phyloP scores from a whole-genome alignment of 2,888 invertebrate genomes.

The Chymomyza fuscimana region DNA sequence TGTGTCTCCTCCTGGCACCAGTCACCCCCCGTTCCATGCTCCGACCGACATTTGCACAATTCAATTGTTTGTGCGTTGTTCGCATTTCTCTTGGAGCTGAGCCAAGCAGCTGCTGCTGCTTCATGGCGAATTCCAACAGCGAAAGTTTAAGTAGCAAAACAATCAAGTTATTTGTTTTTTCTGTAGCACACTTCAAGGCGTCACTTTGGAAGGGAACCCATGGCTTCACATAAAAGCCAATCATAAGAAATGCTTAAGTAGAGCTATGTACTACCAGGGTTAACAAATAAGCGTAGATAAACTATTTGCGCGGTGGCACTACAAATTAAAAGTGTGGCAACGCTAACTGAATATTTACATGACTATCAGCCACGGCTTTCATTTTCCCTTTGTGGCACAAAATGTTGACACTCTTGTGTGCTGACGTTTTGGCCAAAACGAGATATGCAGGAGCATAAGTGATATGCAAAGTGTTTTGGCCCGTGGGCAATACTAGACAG shows the following conservation, averaged over 20 bases:
- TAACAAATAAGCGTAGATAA: slow-evolving; percentile 3
- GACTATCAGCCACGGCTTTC: slow-evolving; percentile 20
- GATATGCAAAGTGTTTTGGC: slow-evolving; percentile 10
- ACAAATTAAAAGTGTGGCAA: slow-evolving; percentile 16
- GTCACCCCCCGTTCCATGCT: too few species aligned
- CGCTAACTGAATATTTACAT: slow-evolving; percentile 13
- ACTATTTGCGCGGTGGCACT: not conserved
- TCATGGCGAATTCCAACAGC: slow-evolving; percentile 9
- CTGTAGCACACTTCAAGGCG: slow-evolving; percentile 56
- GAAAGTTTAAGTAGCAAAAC: slow-evolving; percentile 6
- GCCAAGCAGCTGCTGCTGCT: slow-evolving; percentile 40
- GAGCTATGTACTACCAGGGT: not conserved
- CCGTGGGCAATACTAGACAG: not conserved
- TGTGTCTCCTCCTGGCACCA: not conserved
- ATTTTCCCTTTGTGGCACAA: slow-evolving; percentile 46
- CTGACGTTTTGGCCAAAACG: slow-evolving; percentile 23
- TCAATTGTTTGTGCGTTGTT: not conserved
- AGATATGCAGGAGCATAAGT: slow-evolving; percentile 9
- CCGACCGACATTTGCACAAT: not conserved
- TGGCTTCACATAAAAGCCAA: slow-evolving; percentile 46
- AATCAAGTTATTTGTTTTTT: slow-evolving; percentile 15
- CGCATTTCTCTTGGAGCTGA: slow-evolving; percentile 44
- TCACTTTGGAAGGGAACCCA: slow-evolving; percentile 34
- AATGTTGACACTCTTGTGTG: slow-evolving; percentile 69
- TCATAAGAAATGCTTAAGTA: slow-evolving; percentile 18